Evolutionary conservation across 2,797 vertebrate genomes (phyloP).

Genomic region (Gymnopithys bicolor): DNA sequence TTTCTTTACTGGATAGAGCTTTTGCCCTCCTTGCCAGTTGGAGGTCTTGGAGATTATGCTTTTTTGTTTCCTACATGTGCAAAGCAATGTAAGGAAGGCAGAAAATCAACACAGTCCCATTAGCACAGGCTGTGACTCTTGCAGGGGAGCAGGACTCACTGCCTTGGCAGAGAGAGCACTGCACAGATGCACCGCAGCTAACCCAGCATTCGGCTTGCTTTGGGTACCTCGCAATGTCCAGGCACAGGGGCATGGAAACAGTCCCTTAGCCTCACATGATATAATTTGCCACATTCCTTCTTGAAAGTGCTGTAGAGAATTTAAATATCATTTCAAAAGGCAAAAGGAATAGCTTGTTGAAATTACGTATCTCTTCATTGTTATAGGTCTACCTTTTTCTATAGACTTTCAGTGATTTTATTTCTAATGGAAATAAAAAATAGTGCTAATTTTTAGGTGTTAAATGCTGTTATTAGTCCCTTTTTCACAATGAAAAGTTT

Average conservation of each 20-base stretch:
- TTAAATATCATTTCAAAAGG: background rate
- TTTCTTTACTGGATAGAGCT: background rate
- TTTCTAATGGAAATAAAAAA: background rate
- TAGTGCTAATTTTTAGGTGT: accelerated
- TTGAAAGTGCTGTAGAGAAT: background rate
- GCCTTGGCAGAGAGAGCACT: background rate
- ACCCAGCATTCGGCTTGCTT: background rate
- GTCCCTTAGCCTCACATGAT: accelerated
- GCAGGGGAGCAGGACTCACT: background rate
- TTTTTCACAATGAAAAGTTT: background rate
- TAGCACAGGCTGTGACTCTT: background rate
- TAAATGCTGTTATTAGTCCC: background rate
- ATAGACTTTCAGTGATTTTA: background rate
- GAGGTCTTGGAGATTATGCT: background rate
- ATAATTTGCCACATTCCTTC: background rate
- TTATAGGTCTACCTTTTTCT: background rate
- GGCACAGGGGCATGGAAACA: accelerated
- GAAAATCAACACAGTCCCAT: background rate
- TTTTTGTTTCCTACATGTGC: background rate
- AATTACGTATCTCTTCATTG: background rate
- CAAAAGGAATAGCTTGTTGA: background rate
- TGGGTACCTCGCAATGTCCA: background rate
- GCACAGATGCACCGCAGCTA: accelerated
- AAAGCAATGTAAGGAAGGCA: accelerated
- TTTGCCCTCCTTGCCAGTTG: background rate